phyloP scores from a whole-genome alignment of 2,113 vertebrate genomes.

The Rhipidura dahli region DNA sequence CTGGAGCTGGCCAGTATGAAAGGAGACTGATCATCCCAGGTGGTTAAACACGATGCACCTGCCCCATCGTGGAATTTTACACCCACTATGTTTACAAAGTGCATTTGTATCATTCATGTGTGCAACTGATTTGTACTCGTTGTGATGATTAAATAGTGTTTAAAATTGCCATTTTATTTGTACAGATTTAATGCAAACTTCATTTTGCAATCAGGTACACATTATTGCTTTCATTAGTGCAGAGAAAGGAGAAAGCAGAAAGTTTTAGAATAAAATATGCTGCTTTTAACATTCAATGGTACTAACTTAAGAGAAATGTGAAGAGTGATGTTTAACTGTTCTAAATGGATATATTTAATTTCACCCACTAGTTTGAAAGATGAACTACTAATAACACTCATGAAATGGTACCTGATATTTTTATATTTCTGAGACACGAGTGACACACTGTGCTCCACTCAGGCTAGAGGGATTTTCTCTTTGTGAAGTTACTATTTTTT shows the following conservation, averaged over 20 bases:
- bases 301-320: not conserved
- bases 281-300: not conserved
- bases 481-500: fast-evolving
- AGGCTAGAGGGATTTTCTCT: not conserved
- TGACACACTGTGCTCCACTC: too few species aligned
- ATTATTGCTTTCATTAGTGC: not conserved
- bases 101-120: not conserved
- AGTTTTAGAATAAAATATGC: not conserved
- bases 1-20: fast-evolving
- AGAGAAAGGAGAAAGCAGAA: not conserved
- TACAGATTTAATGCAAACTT: not conserved
- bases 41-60: fast-evolving
- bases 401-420: not conserved
- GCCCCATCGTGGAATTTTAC: not conserved
- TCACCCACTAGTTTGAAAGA: not conserved
- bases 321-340: not conserved
- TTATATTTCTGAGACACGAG: not conserved
- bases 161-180: not conserved
- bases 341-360: not conserved
- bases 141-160: not conserved
- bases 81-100: not conserved
- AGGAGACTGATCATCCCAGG: fast-evolving
- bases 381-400: fast-evolving
- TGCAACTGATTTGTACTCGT: not conserved
- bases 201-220: not conserved